Evolutionary conservation across 1,140 invertebrate species (phyloP).

Genomic region (Planococcus citri): DNA sequence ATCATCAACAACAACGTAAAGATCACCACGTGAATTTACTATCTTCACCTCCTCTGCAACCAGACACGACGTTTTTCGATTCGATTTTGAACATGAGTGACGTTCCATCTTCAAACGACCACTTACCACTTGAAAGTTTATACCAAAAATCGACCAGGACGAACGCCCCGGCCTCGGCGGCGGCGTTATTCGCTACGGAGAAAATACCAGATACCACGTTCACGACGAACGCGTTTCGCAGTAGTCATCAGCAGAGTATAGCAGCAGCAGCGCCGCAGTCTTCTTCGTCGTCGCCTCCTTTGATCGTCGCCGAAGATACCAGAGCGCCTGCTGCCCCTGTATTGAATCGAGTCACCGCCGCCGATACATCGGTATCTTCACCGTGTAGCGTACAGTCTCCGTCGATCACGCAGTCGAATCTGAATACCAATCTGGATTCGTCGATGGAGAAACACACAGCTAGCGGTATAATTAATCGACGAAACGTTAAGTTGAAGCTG

Average conservation of each 20-base stretch:
- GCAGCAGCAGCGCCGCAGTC: slow-evolving; percentile 22
- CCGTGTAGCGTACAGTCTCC: slow-evolving; percentile 9
- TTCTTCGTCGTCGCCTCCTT: slow-evolving; percentile 25
- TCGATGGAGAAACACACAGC: not conserved
- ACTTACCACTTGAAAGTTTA: not conserved
- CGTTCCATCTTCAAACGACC: not conserved
- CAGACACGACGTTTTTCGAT: slow-evolving; percentile 10
- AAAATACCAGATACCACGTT: not conserved
- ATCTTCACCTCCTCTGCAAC: not conserved
- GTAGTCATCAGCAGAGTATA: not conserved
- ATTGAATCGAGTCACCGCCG: not conserved
- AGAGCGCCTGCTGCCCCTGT: slow-evolving; percentile 19
- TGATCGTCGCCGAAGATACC: slow-evolving; percentile 19
- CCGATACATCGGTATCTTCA: not conserved
- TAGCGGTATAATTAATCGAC: not conserved
- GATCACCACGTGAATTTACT: too few relatives aligned
- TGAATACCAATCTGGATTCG: not conserved
- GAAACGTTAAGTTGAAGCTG: not conserved
- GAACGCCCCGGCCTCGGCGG: not conserved
- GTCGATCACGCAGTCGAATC: not conserved
- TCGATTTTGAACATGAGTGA: not conserved
- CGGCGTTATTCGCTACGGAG: not conserved
- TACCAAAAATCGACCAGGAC: not conserved
- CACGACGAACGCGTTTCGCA: not conserved
- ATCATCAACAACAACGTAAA: too few relatives aligned